These are phyloP conservation scores for Philaethria dido DNA, from an alignment of 2,888 invertebrate genomes.

Conservation along the genomic window DNA sequence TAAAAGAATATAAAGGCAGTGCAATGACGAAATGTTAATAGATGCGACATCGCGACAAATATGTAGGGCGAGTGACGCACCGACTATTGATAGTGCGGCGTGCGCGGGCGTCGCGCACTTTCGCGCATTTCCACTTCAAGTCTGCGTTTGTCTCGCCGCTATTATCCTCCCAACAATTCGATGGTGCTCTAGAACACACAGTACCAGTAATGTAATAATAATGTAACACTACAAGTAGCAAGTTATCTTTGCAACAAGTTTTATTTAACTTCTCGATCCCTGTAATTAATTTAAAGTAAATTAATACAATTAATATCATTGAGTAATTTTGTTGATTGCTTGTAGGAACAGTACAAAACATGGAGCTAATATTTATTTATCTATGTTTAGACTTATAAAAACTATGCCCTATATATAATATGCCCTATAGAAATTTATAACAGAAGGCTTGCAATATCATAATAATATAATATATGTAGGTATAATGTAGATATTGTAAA, in stretches of 20 bases:
- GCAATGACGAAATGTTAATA: slow-evolving; percentile 49
- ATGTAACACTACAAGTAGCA: neutral
- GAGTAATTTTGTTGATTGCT: too few species aligned
- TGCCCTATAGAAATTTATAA: neutral
- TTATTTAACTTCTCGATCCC: neutral
- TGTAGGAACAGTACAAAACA: too few species aligned
- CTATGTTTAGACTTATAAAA: neutral
- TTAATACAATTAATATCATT: neutral
- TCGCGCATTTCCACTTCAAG: slow-evolving; percentile 42
- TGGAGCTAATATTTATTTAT: neutral
- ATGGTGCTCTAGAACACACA: slow-evolving; percentile 53
- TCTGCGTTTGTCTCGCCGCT: slow-evolving; percentile 42
- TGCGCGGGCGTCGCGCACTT: slow-evolving; percentile 39
- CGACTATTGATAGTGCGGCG: slow-evolving; percentile 70
- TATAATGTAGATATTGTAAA: neutral
- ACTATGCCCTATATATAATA: neutral
- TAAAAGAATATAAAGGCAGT: slow-evolving; percentile 44
- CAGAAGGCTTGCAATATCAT: neutral
- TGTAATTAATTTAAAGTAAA: neutral
- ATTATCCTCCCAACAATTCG: slow-evolving; percentile 50
- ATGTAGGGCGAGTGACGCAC: slow-evolving; percentile 73
- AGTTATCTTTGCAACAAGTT: neutral
- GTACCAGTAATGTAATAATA: too few species aligned
- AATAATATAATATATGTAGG: neutral
- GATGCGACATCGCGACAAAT: slow-evolving; percentile 60